Evolutionary conservation across 2,797 vertebrate genomes (phyloP), one percentile per base, ranked within the genome.

Genomic region (Pelobates cultripes): DNA sequence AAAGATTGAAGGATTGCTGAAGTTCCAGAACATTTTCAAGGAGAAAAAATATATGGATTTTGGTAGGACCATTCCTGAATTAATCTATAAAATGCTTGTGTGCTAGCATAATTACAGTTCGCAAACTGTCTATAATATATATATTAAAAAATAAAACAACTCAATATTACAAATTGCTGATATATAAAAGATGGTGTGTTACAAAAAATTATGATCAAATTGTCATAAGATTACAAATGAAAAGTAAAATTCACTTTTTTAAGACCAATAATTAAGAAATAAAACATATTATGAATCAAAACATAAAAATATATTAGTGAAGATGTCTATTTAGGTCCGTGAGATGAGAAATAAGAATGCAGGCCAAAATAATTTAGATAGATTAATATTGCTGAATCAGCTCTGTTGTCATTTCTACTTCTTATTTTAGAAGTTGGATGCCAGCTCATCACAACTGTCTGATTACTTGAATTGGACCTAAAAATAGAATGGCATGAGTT

Each of bases 11-110:
- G 64, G 42, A 69, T 6, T 63, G 63, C 75, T 70, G 55, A 43
- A 81, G 70, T 75, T 75, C 15, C 44, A 63, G 51, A 75, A 70
- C 43, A 81, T 75, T 70, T 75, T 76, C 66, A 75, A 81, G 79
- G 79, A 69, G 47, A 69, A 75, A 67, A 57, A 66, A 74, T 10
- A 53, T 10, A 14, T 73, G 3, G 17, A 53, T 66, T 63, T 73
- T 80, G 63, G 69, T 73, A 8, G n/a, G 40, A 68, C 15, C 42
- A 68, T 43, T 15, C 41, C 10, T 66, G 53, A 67, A 73, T 73
- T 5, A 55, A 57, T 73, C 6, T 43, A 64, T 73, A 53, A 66
- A 44, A 68, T 43, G 51, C 61, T 17, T 75, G 43, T 45, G 43
- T 75, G 15, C 41, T 73, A 43, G 17, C 72, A 79, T 79, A 73